Percentiles rank a stretch among this genome's conserved stretches.
These are phyloP conservation scores for Mus pahari DNA, from an alignment of 2,113 vertebrate genomes.

Conservation along the genomic window DNA sequence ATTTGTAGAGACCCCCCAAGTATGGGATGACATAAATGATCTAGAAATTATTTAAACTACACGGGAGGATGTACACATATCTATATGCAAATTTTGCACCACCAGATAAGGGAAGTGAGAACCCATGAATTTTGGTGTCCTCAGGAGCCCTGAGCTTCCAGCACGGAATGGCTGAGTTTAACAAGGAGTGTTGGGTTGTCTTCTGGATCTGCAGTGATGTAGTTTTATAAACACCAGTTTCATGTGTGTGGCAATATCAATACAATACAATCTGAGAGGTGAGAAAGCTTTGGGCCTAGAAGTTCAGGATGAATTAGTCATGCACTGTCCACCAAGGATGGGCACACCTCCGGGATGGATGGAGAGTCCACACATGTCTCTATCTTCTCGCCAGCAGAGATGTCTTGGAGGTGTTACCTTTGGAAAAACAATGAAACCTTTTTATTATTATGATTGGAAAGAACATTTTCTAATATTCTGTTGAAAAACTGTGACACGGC, in stretches of 20 bases:
- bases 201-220: neutral
- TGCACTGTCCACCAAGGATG: rapidly evolving
- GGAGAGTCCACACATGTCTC: neutral
- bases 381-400: neutral
- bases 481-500: neutral
- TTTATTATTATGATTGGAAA: neutral
- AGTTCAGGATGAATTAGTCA: neutral
- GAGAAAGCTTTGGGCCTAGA: neutral
- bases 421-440: conserved; percentile 7
- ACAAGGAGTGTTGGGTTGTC: neutral
- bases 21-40: neutral
- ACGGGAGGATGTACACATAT: neutral
- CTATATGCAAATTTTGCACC: neutral
- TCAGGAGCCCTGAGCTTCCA: neutral
- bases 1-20: neutral
- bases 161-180: neutral
- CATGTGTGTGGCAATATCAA: neutral
- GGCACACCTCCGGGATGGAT: rapidly evolving
- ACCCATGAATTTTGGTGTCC: neutral
- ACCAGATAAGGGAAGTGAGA: too few relatives aligned
- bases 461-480: conserved; percentile 26
- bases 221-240: neutral
- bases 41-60: neutral
- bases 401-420: neutral
- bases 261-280: neutral